These are phyloP conservation scores for Geophilus truncorum DNA, from an alignment of 2,888 invertebrate genomes.

Conservation along the genomic window DNA sequence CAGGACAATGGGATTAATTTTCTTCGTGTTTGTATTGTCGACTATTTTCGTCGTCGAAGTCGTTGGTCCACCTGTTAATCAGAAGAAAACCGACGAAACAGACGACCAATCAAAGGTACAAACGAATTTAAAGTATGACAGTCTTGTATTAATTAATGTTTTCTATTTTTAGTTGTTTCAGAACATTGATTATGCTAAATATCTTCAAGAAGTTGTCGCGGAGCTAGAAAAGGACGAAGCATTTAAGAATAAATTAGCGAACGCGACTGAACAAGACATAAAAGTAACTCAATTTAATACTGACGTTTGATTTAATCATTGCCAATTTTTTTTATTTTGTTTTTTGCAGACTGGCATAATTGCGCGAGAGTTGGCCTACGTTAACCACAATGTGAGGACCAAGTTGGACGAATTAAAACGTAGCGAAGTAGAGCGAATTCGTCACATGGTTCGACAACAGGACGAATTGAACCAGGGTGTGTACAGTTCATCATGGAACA, in stretches of 20 bases:
- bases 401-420: constrained; percentile 89
- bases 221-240: constrained; percentile 82
- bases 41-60: not conserved
- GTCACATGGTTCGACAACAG: constrained; percentile 62
- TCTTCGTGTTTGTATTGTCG: not conserved
- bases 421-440: constrained; percentile 74
- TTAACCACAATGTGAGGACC: constrained; percentile 78
- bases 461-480: constrained; percentile 54
- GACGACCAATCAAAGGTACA: too few species aligned
- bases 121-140: too few species aligned
- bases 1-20: not conserved
- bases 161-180: not conserved
- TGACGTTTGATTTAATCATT: not conserved
- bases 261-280: constrained; percentile 76
- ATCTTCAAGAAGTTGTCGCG: constrained; percentile 82
- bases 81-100: constrained; percentile 25
- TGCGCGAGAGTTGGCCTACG: constrained; percentile 82
- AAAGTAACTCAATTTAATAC: constrained; percentile 57
- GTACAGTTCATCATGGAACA: constrained; percentile 33
- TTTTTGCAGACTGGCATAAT: constrained; percentile 75
- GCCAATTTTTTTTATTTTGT: too few species aligned
- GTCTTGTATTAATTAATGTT: constrained; percentile 32
- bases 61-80: constrained; percentile 37
- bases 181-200: constrained; percentile 74
- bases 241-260: constrained; percentile 73